These are phyloP conservation scores for Marasmarcha lunaedactyla DNA, from an alignment of 2,888 invertebrate species.

Conservation along the genomic window DNA sequence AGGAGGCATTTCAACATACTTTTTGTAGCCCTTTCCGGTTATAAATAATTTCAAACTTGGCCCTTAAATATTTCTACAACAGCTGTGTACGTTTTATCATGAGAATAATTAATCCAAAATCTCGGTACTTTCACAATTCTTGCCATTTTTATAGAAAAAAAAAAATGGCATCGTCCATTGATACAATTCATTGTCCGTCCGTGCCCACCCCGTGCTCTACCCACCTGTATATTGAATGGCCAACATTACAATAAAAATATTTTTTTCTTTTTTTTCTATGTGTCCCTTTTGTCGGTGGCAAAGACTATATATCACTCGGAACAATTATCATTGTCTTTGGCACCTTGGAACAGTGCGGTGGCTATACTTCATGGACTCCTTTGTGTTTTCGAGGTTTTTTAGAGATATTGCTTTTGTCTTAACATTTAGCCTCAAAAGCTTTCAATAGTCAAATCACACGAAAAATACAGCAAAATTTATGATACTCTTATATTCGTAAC, in stretches of 20 bases:
- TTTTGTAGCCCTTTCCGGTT: too few species aligned
- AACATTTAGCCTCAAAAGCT: constrained; percentile 7
- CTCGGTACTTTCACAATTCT: constrained; percentile 29
- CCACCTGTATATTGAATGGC: constrained; percentile 63
- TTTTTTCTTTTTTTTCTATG: constrained; percentile 34
- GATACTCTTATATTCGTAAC: too few species aligned
- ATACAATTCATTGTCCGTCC: constrained; percentile 50
- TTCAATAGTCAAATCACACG: not conserved
- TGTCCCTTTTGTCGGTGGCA: constrained; percentile 62
- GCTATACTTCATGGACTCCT: constrained; percentile 26
- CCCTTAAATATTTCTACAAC: too few species aligned
- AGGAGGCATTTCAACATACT: too few species aligned
- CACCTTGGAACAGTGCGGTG: constrained; percentile 52
- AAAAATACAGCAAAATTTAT: too few species aligned
- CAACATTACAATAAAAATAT: constrained; percentile 53
- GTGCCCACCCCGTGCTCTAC: constrained; percentile 45
- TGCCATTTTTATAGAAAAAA: constrained; percentile 46
- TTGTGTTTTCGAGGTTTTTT: constrained; percentile 28
- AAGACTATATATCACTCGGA: constrained; percentile 64
- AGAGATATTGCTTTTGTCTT: constrained; percentile 23
- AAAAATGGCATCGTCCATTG: constrained; percentile 53
- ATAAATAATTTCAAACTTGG: too few species aligned
- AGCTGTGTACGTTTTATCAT: too few species aligned
- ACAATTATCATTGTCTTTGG: constrained; percentile 70
- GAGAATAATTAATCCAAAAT: constrained; percentile 46